phyloP scores from a whole-genome alignment of 2,113 vertebrate genomes.

The Porphyrio hochstetteri region DNA sequence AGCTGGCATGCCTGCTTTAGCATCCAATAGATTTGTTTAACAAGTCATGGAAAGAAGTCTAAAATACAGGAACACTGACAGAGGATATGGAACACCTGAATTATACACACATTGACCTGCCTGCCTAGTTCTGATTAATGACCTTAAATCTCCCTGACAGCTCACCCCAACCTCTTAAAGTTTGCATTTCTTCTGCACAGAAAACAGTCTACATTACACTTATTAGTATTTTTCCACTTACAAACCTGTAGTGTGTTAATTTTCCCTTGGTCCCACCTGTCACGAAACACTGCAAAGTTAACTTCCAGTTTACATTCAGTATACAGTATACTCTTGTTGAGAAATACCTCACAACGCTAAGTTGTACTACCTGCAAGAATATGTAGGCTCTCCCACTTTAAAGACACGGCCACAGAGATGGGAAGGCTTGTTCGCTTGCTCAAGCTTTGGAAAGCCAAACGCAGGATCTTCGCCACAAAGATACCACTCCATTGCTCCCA shows the following conservation, averaged over 20 bases:
- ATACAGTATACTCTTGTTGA: not conserved
- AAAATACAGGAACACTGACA: not conserved
- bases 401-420: conserved; percentile 96
- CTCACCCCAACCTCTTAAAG: not conserved
- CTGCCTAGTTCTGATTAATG: not conserved
- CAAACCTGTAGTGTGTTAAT: not conserved
- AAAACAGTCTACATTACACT: not conserved
- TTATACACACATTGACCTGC: not conserved
- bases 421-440: conserved; percentile 89
- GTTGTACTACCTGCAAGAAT: conserved; percentile 92
- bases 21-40: not conserved
- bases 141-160: not conserved
- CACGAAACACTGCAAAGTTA: not conserved
- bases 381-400: conserved; percentile 96
- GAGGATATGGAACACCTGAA: not conserved
- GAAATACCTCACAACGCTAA: not conserved
- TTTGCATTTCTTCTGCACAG: not conserved
- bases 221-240: not conserved
- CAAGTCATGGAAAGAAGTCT: not conserved
- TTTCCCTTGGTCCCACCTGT: not conserved
- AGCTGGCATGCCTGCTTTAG: not conserved
- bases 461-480: conserved; percentile 91
- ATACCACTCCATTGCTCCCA: conserved; percentile 94
- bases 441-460: conserved; percentile 85
- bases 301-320: not conserved